Base-by-base conservation (phyloP, 1,140 invertebrate genomes). In the Limonius californicus region DNA sequence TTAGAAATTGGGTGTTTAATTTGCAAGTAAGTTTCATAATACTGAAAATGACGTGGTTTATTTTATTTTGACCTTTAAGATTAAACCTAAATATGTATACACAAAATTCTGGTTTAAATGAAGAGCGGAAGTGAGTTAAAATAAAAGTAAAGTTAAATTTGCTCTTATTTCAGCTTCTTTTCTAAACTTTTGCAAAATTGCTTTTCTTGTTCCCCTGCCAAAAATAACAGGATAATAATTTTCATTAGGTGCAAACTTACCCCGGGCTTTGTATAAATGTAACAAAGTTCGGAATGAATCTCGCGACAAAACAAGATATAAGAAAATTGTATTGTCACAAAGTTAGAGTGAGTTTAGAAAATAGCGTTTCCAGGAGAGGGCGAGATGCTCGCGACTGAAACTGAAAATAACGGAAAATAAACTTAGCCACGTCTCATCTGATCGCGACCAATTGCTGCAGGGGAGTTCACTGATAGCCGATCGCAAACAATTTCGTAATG, bases 221-320 rank as follows among this genome's bases (percentile, higher is more conserved):
- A 61, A 61, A 61, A 61, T 62, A 65, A 65, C 63, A 50, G 63
- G 63, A 62, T 65, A 61, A 65, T 65, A 65, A 62, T 65, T 65
- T 65, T 65, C 63, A 65, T 66, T 66, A 66, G 61, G 64, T 66
- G 64, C 57, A 53, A 63, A 66, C 61, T 55, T 59, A 59, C 27
- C 50, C 47, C 21, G 47, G 47, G 56, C 35, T 59, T 54, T 54
- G 27, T 58, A 55, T 58, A 63, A 63, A 63, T 63, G 62, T 59
- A 63, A 59, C 62, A 63, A 63, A 63, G 62, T 63, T 63, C 23
- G 21, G 54, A 59, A 59, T 63, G 56, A 42, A 55, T 59, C 62
- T 32, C 57, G 23, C 53, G 55, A 42, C 62, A 63, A 59, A 63
- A 63, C 57, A 63, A 63, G 62, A 63, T 63, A 63, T 63, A 63